Conservation (phyloP, 2,888 invertebrate genomes). For the Bembecia ichneumoniformis region DNA sequence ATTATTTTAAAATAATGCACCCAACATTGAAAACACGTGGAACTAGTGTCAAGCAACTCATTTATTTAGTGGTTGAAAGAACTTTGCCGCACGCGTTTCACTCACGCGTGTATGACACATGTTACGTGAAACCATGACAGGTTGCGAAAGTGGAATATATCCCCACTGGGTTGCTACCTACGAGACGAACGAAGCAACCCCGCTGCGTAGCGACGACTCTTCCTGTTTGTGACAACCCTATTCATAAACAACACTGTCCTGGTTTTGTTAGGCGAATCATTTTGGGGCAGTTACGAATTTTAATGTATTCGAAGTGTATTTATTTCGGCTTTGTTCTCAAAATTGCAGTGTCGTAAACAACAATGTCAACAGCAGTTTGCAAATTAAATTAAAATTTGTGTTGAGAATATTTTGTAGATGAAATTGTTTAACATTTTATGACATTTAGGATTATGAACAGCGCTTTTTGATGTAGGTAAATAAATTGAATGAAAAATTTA, state of each 20-base stretch:
- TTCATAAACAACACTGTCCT: slow-evolving; percentile 26
- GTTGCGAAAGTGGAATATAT: slow-evolving; percentile 34
- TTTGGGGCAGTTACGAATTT: slow-evolving; percentile 2
- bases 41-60: slow-evolving; percentile 10
- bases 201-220: slow-evolving; percentile 24
- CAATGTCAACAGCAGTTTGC: neutral
- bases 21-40: slow-evolving; percentile 24
- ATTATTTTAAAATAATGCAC: slow-evolving; percentile 7
- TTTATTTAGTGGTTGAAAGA: slow-evolving; percentile 10
- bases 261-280: slow-evolving; percentile 4
- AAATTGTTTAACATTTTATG: neutral
- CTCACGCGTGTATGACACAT: slow-evolving; percentile 32
- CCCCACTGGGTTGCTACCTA: slow-evolving; percentile 24
- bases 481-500: too few species aligned
- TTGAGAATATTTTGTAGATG: neutral
- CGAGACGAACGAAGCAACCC: slow-evolving; percentile 21
- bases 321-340: slow-evolving; percentile 17
- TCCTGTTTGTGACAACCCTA: slow-evolving; percentile 50
- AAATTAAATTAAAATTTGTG: neutral
- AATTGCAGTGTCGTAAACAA: slow-evolving; percentile 12
- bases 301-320: neutral
- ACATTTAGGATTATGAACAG: neutral
- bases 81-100: slow-evolving; percentile 15
- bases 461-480: neutral
- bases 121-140: slow-evolving; percentile 34